These are phyloP conservation scores for Pteropus alecto DNA, from an alignment of 2,113 vertebrate species.

Conservation along the genomic window DNA sequence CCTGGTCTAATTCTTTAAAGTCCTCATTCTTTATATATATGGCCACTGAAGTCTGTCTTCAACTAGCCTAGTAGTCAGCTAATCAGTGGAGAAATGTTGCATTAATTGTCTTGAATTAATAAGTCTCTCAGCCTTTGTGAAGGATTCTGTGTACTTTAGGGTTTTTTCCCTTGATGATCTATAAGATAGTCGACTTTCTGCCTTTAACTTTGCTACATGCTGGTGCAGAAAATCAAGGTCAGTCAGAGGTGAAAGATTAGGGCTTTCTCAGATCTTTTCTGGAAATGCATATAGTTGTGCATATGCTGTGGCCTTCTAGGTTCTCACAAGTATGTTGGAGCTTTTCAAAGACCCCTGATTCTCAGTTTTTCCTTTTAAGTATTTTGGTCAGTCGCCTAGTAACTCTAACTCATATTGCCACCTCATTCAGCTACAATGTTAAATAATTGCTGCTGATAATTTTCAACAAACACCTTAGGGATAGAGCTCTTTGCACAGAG, in stretches of 20 bases:
- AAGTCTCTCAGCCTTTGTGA: not conserved
- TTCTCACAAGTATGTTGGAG: not conserved
- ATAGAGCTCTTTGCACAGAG: not conserved
- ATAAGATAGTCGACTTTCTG: not conserved
- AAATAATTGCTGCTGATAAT: not conserved
- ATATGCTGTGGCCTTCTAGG: not conserved
- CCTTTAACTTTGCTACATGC: not conserved
- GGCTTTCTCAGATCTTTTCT: not conserved
- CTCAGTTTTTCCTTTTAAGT: not conserved
- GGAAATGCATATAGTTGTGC: not conserved
- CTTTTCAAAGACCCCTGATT: not conserved
- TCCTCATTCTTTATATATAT: not conserved
- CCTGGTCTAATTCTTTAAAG: not conserved
- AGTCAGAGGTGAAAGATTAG: not conserved
- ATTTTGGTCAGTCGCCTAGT: not conserved
- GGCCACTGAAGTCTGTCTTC: not conserved
- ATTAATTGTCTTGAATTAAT: not conserved
- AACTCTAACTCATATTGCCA: not conserved
- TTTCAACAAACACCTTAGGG: not conserved
- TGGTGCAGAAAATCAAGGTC: not conserved
- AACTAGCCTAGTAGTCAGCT: not conserved
- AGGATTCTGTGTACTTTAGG: not conserved
- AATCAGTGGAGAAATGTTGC: not conserved
- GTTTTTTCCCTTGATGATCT: accelerated
- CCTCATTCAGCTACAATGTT: not conserved